These are phyloP conservation scores for Enteromius anoplus DNA, from an alignment of 2,797 vertebrate species.

Conservation along the genomic window DNA sequence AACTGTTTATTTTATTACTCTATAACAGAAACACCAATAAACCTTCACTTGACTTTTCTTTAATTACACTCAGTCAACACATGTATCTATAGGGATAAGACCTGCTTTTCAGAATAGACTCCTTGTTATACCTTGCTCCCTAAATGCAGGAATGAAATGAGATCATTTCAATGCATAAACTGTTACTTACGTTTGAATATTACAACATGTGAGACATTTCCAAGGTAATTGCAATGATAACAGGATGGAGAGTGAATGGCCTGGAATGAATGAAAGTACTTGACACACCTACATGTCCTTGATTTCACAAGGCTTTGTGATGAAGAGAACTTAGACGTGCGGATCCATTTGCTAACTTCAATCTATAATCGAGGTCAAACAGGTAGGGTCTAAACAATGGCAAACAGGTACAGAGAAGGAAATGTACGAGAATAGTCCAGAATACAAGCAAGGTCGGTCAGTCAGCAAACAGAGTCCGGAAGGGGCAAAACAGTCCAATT, in stretches of 20 bases:
- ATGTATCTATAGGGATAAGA: not conserved
- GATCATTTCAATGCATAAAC: not conserved
- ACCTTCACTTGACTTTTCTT: conserved; percentile 2
- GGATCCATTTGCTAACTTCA: too few species aligned
- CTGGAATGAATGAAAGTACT: conserved; percentile 63
- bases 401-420: too few species aligned
- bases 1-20: not conserved
- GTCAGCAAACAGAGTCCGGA: too few species aligned
- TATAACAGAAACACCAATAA: not conserved
- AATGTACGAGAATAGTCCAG: too few species aligned
- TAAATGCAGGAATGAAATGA: not conserved
- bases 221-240: conserved; percentile 41
- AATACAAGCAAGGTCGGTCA: too few species aligned
- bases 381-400: too few species aligned
- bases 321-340: too few species aligned
- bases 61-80: not conserved
- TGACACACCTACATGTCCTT: conserved; percentile 65
- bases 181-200: conserved; percentile 2
- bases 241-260: conserved; percentile 1
- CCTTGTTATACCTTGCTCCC: not conserved
- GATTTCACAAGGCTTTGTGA: conserved; percentile 68
- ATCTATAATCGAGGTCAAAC: too few species aligned
- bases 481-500: too few species aligned
- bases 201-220: conserved; percentile 2
- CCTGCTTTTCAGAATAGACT: not conserved